phyloP scores from a whole-genome alignment of 1,140 invertebrate species.

The Drosophila pallidifrons region DNA sequence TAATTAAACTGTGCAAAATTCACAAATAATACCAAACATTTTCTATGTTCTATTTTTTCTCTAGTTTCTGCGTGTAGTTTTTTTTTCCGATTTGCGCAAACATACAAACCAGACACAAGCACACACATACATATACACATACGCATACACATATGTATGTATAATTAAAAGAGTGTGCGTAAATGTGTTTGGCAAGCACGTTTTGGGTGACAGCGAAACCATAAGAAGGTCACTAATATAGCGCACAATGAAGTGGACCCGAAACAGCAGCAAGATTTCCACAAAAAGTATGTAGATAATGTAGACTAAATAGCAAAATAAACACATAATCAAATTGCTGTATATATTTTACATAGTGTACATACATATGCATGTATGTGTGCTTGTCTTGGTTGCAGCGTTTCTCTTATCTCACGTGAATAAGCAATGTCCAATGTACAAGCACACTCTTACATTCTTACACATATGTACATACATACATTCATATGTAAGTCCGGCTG shows the following conservation, averaged over 20 bases:
- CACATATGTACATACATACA: background rate
- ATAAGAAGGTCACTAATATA: slow-evolving; percentile 77
- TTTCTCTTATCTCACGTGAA: slow-evolving; percentile 27
- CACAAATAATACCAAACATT: background rate
- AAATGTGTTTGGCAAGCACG: slow-evolving; percentile 53
- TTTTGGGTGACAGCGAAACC: slow-evolving; percentile 68
- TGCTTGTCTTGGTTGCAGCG: background rate
- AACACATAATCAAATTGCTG: slow-evolving; percentile 10
- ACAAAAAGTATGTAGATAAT: slow-evolving; percentile 20
- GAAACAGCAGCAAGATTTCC: slow-evolving; percentile 38
- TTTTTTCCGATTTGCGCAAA: slow-evolving; percentile 4
- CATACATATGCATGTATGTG: background rate
- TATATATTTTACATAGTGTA: background rate
- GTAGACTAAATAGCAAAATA: background rate
- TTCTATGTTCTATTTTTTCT: background rate
- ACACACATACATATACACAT: background rate
- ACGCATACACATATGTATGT: slow-evolving; percentile 1
- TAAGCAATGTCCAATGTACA: slow-evolving; percentile 13
- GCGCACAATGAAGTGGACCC: slow-evolving; percentile 55
- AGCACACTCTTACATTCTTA: slow-evolving; percentile 1
- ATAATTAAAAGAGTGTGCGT: slow-evolving; percentile 2
- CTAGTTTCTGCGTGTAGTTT: background rate
- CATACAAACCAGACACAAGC: background rate
- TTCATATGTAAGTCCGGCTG: background rate
- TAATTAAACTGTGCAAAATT: slow-evolving; percentile 17